Evolutionary conservation across 2,113 vertebrate genomes (phyloP).

Genomic region (Odocoileus virginianus): DNA sequence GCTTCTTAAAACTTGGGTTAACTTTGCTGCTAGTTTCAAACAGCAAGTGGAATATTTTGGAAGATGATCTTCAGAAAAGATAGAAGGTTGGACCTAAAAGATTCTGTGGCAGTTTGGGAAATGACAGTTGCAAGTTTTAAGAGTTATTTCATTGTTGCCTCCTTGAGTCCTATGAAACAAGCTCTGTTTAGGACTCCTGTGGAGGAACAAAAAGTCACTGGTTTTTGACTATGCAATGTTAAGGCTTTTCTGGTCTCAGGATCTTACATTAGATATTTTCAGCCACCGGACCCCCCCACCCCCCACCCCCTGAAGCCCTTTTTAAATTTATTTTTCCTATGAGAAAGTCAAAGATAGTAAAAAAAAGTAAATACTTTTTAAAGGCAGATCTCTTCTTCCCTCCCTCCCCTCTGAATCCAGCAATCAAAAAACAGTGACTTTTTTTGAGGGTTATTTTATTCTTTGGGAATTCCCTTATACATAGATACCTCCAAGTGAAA

Average conservation of each 20-base stretch:
- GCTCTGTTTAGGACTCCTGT: background rate
- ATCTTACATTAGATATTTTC: background rate
- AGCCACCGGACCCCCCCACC: background rate
- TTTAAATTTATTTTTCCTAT: background rate
- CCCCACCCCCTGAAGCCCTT: fast-evolving
- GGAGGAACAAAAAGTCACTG: background rate
- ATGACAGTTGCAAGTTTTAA: conserved; percentile 50
- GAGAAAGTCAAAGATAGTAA: background rate
- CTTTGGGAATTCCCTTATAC: background rate
- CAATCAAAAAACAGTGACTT: background rate
- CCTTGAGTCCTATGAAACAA: background rate
- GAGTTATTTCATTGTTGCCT: conserved; percentile 17
- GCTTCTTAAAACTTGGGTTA: background rate
- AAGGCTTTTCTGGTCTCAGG: background rate
- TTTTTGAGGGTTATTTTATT: background rate
- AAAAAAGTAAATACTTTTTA: background rate
- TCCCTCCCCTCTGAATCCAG: background rate
- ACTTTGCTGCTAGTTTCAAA: conserved; percentile 50
- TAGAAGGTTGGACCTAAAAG: conserved; percentile 46
- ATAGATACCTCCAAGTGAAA: background rate
- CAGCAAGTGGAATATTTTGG: conserved; percentile 61
- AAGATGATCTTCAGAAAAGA: conserved; percentile 36
- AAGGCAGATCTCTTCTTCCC: background rate
- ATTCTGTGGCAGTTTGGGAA: conserved; percentile 69
- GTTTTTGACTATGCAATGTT: background rate